Evolutionary conservation across 2,888 invertebrate species (phyloP), one percentile per base, ranked within the genome.

Genomic region (Sylvicola cinctus): DNA sequence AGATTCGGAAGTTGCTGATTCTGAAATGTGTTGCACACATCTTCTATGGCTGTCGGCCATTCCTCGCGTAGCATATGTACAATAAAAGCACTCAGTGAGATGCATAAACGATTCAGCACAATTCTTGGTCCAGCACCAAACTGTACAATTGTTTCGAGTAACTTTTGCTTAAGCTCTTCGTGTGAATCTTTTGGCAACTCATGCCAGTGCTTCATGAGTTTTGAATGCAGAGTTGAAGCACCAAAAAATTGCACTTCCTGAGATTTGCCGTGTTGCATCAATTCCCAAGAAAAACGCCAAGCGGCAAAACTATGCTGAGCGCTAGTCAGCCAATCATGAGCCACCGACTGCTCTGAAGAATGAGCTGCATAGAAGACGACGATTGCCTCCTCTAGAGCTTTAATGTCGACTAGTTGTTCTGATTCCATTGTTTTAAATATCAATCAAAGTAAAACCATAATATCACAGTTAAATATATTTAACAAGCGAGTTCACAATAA

Each of bases 211-310:
- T 83, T 76, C 45, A 83, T 70, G 33, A 93, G 69, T 55, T 93
- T 93, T 1, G 77, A 73, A 48, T 91, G 83, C 15, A 93, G 57
- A 16, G 87, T 87, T 32, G 81, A 81, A 4, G 91, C 91, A 36
- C 81, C 91, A 64, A 85, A 93, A 60, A 87, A 91, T 56, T 91
- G 90, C 23, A 88, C 79, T 32, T 25, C 34, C 23, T 32, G 46
- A 61, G 87, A 88, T 68, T 84, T 81, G 43, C 70, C 70, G 7
- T 77, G 72, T 49, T 75, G 72, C 44, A 93, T 65, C 17, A 93
- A 65, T 41, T 84, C 76, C 90, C 91, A 91, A 5, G 84, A 75
- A 54, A 90, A 87, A 45, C 73, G 74, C 93, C 93, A 93, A 20
- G 91, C 90, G 53, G 84, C 77, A 2, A 75, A 70, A 16, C 84